These are phyloP conservation scores for Oligia strigilis DNA, from an alignment of 2,888 invertebrate species.

Conservation along the genomic window DNA sequence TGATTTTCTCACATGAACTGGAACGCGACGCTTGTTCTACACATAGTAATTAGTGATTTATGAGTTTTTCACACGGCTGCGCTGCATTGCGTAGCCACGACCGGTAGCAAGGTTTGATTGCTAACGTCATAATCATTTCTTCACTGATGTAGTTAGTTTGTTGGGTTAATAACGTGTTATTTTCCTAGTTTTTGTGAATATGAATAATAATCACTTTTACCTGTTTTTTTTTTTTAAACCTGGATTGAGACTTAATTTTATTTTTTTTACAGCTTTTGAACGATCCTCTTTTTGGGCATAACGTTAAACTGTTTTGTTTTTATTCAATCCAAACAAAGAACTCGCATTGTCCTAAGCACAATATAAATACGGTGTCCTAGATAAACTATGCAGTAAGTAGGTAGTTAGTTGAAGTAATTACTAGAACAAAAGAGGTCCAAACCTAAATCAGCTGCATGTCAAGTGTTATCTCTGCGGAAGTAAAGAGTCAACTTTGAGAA, in stretches of 20 bases:
- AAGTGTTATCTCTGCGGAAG: constrained; percentile 15
- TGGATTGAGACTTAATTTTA: neutral
- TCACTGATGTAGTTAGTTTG: neutral
- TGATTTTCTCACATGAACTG: constrained; percentile 68
- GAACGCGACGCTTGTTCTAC: constrained; percentile 63
- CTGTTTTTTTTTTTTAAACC: neutral
- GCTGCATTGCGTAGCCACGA: constrained; percentile 38
- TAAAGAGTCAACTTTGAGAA: constrained; percentile 36
- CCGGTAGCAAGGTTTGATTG: constrained; percentile 26
- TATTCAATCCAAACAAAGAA: neutral
- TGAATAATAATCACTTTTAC: neutral
- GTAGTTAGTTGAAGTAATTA: neutral
- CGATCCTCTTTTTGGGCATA: neutral
- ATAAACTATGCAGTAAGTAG: neutral
- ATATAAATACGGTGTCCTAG: neutral
- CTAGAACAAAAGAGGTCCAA: neutral
- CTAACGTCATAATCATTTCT: constrained; percentile 32
- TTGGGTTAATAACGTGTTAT: constrained; percentile 9
- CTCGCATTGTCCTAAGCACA: neutral
- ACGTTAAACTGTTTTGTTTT: neutral
- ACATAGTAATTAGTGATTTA: constrained; percentile 66
- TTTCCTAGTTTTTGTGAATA: constrained; percentile 14
- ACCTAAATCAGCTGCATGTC: neutral
- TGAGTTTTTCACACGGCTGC: constrained; percentile 58
- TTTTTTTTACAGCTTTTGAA: neutral